Percentiles rank a stretch among this genome's conserved stretches.
Evolutionary conservation across 53 echinoderm and acorn worm genomes (phyloP).

Genomic region (Actinopyga echinites): DNA sequence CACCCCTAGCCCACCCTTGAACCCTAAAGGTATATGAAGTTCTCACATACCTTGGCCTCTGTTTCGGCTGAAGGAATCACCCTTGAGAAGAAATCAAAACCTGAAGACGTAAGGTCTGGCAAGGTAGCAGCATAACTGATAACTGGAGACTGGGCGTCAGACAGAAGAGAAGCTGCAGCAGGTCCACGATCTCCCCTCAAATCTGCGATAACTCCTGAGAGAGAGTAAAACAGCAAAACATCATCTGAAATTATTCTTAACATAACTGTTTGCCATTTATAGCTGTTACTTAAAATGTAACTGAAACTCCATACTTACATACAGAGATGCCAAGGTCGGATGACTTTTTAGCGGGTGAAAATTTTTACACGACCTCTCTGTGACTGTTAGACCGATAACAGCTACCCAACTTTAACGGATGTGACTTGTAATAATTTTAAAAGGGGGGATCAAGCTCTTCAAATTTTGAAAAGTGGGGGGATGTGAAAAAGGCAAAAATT

Average conservation of each 20-base stretch:
- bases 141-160: constrained; percentile 66
- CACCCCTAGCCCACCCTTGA: too few species aligned
- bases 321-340: too few species aligned
- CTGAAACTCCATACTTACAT: too few species aligned
- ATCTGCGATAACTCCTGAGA: constrained; percentile 56
- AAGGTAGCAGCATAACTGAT: constrained; percentile 69
- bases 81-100: constrained; percentile 63
- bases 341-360: too few species aligned
- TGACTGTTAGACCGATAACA: too few species aligned
- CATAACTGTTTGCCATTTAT: neutral
- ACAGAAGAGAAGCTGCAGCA: constrained; percentile 60
- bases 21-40: too few species aligned
- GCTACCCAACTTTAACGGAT: too few species aligned
- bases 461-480: too few species aligned
- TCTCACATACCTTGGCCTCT: constrained; percentile 52
- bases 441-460: too few species aligned
- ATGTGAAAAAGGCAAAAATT: too few species aligned
- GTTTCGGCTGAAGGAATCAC: constrained; percentile 59
- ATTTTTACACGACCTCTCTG: too few species aligned
- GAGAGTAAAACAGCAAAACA: neutral
- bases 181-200: constrained; percentile 26
- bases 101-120: constrained; percentile 40
- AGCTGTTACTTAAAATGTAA: neutral
- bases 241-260: neutral
- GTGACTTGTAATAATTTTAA: too few species aligned